Conservation (phyloP, 1,140 invertebrate species). For the Heliconius hermathena region DNA sequence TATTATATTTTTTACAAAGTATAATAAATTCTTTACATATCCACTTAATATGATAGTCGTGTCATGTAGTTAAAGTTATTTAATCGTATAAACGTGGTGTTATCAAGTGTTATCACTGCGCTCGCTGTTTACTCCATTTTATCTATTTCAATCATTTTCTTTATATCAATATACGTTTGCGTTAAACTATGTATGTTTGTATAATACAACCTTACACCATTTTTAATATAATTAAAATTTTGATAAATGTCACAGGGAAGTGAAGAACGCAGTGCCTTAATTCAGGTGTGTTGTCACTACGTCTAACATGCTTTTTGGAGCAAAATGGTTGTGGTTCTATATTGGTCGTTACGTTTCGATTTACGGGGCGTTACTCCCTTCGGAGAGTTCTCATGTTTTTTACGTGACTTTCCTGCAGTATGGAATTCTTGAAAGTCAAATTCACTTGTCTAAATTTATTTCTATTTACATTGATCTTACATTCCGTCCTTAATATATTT, state of each 20-base stretch:
- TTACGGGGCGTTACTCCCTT: no score
- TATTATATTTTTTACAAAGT: background rate
- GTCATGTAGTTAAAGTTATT: background rate
- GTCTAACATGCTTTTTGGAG: no score
- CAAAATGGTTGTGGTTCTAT: no score
- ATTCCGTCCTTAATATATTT: no score
- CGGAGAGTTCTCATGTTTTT: no score
- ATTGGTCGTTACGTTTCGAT: no score
- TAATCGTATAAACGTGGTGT: background rate
- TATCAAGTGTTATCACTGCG: background rate
- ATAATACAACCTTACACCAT: background rate
- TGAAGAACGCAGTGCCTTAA: no score
- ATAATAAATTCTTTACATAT: background rate
- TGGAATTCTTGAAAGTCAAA: no score
- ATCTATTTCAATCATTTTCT: slow-evolving; percentile 10
- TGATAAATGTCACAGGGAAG: background rate
- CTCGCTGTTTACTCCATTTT: slow-evolving; percentile 4
- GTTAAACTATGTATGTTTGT: background rate
- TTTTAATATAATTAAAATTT: background rate
- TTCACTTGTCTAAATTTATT: no score
- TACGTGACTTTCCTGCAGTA: no score
- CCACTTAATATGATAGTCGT: background rate
- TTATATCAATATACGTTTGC: background rate
- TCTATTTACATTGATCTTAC: no score
- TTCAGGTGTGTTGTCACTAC: no score